Evolutionary conservation across 2,113 vertebrate genomes (phyloP).

Genomic region (Ceyx melanurus): DNA sequence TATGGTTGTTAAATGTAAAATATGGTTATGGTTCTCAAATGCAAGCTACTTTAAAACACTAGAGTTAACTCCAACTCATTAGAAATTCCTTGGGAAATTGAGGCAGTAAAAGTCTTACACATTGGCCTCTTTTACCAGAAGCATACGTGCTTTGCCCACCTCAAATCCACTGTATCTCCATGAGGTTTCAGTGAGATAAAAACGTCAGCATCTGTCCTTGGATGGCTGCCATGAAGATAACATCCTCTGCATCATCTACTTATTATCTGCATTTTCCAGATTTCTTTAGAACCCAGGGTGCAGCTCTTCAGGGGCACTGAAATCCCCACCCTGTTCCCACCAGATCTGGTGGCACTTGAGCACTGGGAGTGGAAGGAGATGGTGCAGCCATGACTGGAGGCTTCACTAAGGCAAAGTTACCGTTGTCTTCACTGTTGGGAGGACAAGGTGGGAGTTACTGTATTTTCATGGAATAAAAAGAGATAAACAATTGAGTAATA

Average conservation of each 20-base stretch:
- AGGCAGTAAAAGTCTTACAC: conserved; percentile 67
- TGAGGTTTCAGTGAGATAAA: neutral
- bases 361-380: neutral
- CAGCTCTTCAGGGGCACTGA: neutral
- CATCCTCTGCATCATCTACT: neutral
- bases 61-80: conserved; percentile 66
- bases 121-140: conserved; percentile 32
- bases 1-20: conserved; percentile 74
- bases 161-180: neutral
- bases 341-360: neutral
- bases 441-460: neutral
- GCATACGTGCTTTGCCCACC: neutral
- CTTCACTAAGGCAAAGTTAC: neutral
- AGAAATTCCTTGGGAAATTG: conserved; percentile 73
- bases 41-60: conserved; percentile 69
- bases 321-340: neutral
- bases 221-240: neutral
- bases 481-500: neutral
- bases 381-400: neutral
- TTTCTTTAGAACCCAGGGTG: fast-evolving
- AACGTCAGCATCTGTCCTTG: neutral
- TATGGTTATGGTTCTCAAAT: conserved; percentile 72
- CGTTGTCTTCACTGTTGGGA: neutral
- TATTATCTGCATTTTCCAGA: neutral
- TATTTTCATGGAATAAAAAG: neutral